Evolutionary conservation across 2,113 vertebrate genomes (phyloP).

Genomic region (Calidris pugnax): DNA sequence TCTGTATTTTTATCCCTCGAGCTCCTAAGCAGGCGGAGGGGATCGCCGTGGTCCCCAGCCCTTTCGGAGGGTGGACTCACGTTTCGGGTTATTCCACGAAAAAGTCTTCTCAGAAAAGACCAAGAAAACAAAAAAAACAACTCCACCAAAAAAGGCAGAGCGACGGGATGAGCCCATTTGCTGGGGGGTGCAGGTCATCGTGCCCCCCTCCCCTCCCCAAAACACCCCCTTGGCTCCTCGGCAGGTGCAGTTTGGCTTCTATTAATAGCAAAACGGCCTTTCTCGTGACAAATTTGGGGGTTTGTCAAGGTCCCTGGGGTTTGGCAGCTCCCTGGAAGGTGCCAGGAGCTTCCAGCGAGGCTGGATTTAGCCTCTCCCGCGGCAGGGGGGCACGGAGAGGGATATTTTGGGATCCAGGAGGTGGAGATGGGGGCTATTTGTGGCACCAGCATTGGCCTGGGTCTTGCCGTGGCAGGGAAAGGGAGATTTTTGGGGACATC

Average conservation of each 20-base stretch:
- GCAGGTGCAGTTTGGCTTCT: neutral
- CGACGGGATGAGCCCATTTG: accelerated
- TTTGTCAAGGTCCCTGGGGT: neutral
- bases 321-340: neutral
- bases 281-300: neutral
- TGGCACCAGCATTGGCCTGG: neutral
- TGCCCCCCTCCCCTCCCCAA: neutral
- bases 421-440: neutral
- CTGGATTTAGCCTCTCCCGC: neutral
- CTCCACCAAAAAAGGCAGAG: neutral
- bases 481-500: neutral
- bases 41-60: neutral
- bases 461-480: accelerated
- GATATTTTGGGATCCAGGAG: neutral
- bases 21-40: accelerated
- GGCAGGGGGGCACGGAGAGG: neutral
- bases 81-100: neutral
- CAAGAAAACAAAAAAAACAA: neutral
- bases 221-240: accelerated
- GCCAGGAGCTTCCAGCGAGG: neutral
- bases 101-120: neutral
- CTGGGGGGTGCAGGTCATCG: accelerated
- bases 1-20: accelerated
- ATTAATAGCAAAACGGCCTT: neutral
- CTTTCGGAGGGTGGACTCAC: accelerated